These are phyloP conservation scores for Listronotus oregonensis DNA, from an alignment of 1,140 invertebrate species.

Conservation along the genomic window DNA sequence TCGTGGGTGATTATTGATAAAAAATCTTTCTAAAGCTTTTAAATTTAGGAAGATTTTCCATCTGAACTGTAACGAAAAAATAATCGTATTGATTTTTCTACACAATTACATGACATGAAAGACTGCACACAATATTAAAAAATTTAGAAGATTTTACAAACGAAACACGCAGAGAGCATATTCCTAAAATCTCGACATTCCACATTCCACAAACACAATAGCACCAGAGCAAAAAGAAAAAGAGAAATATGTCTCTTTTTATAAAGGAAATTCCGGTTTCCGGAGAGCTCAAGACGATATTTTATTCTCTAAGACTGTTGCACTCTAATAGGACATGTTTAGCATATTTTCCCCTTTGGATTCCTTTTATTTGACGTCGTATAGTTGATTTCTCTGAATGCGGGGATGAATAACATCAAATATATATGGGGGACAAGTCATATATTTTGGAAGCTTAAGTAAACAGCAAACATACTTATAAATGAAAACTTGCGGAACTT, in stretches of 20 bases:
- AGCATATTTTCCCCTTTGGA: conserved; percentile 6
- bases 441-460: too few species aligned
- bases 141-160: too few species aligned
- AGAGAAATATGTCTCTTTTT: conserved; percentile 4
- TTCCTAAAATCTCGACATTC: background rate
- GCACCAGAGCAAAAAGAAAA: background rate
- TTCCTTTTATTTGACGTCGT: background rate
- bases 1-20: too few species aligned
- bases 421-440: too few species aligned
- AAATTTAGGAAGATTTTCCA: too few species aligned
- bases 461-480: too few species aligned
- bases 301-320: conserved; percentile 9
- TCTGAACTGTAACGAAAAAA: too few species aligned
- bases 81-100: too few species aligned
- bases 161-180: background rate
- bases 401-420: too few species aligned
- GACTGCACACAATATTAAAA: background rate
- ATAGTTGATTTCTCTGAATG: background rate
- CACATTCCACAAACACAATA: conserved; percentile 1
- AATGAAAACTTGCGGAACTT: too few species aligned
- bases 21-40: too few species aligned
- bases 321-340: conserved; percentile 9
- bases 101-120: too few species aligned
- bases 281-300: conserved; percentile 3
- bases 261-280: conserved; percentile 6